A percentile compares a stretch with the other conserved stretches of the same genome.
phyloP scores from a whole-genome alignment of 2,113 vertebrate species.

The Romanogobio albipinnatus region DNA sequence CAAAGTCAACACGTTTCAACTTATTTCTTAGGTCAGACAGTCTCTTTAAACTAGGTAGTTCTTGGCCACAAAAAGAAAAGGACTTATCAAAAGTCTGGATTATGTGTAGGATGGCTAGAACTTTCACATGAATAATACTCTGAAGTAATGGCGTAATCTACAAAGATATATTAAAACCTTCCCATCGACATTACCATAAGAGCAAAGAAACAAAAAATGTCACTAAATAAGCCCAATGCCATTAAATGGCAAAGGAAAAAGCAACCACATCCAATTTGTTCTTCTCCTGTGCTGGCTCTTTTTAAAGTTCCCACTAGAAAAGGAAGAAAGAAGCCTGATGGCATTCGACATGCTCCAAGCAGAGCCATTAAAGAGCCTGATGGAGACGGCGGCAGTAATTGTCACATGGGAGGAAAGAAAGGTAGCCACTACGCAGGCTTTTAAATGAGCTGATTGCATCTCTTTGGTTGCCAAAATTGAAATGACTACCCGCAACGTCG shows the following conservation, averaged over 20 bases:
- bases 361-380: conserved; percentile 58
- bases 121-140: neutral
- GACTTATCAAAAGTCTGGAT: neutral
- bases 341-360: conserved; percentile 44
- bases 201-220: neutral
- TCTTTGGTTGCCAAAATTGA: conserved; percentile 69
- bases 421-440: conserved; percentile 37
- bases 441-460: conserved; percentile 61
- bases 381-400: conserved; percentile 61
- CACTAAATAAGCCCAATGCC: neutral
- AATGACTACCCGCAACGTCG: conserved; percentile 51
- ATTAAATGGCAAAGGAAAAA: neutral
- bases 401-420: conserved; percentile 43
- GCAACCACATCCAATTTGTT: conserved; percentile 1
- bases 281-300: neutral
- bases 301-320: conserved; percentile 16
- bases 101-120: neutral
- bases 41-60: neutral
- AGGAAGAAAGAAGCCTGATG: conserved; percentile 44
- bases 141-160: neutral
- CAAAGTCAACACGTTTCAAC: neutral
- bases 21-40: neutral
- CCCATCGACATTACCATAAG: neutral
- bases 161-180: neutral
- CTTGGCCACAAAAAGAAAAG: neutral